Percentiles rank a stretch among this genome's conserved stretches.
phyloP scores from a whole-genome alignment of 2,797 vertebrate genomes.

The Catharus ustulatus region DNA sequence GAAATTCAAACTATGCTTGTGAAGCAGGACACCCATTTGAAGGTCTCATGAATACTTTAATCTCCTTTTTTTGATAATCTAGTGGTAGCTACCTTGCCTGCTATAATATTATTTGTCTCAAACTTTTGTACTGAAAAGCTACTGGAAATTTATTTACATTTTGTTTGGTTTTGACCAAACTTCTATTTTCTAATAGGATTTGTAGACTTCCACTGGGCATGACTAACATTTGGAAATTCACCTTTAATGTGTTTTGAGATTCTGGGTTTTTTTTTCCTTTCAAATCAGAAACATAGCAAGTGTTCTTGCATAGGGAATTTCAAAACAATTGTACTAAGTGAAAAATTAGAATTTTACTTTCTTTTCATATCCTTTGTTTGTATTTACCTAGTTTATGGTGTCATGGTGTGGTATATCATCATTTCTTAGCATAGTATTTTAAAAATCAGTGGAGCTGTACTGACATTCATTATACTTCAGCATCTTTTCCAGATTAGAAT shows the following conservation, averaged over 20 bases:
- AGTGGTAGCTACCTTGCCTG: not conserved
- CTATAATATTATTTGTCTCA: not conserved
- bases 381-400: not conserved
- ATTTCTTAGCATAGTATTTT: not conserved
- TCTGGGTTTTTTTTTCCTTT: not conserved
- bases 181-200: not conserved
- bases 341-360: not conserved
- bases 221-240: not conserved
- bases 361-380: not conserved
- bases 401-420: not conserved
- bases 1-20: constrained; percentile 9
- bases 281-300: not conserved
- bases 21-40: not conserved
- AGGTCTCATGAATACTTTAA: not conserved
- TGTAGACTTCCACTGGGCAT: not conserved
- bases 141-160: not conserved
- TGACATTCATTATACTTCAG: not conserved
- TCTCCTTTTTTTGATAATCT: not conserved
- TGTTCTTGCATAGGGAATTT: not conserved
- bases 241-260: not conserved
- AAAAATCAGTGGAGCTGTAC: not conserved
- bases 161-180: not conserved
- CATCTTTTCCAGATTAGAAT: not conserved
- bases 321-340: not conserved
- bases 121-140: not conserved